Evolutionary conservation across 1,140 invertebrate species (phyloP), one percentile per base, ranked within the genome.

Genomic region (Lepidurus arcticus): DNA sequence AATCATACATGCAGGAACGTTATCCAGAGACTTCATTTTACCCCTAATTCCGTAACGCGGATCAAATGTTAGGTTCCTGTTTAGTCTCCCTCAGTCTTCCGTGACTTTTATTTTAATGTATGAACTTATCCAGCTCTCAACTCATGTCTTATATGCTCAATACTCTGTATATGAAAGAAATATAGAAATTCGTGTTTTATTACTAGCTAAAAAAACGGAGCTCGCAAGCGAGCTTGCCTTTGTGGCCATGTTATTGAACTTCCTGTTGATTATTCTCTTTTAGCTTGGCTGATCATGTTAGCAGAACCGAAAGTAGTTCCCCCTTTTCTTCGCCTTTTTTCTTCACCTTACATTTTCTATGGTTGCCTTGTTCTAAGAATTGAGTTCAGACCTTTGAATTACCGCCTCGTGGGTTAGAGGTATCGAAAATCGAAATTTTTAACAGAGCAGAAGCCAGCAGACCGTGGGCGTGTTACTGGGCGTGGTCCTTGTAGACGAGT

Each of bases 371-470:
- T 13, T 9, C 21, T 65, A 13, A 65, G 16, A 65, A 65, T 65
- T 65, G 53, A 65, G 53, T 21, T 13, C 53, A n/a, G 16, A 65
- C 13, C 34, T 65, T 65, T 65, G 53, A 65, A 65, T 21, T 65
- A 65, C 16, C 53, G 16, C 53, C 21, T n/a, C 16, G 53, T 13
- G 53, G 16, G 53, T 65, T 65, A 21, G 9, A 65, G 2, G 3
- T 65, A 65, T 65, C 53, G 13, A 13, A 21, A 65, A 65, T 65
- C 53, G 53, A 65, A 65, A 13, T 65, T 21, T n/a, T 13, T 65
- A n/a, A 65, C 53, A 65, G 53, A 65, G 53, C 53, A 65, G 53
- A 65, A 65, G 53, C 53, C 16, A 65, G n/a, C 53, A 3, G 53
- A 65, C 53, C 53, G 3, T 65, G 53, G 53, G 53, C 47, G 47